Evolutionary conservation across 2,113 vertebrate species (phyloP), one percentile per base, ranked within the genome.

Genomic region (Labeo catla): DNA sequence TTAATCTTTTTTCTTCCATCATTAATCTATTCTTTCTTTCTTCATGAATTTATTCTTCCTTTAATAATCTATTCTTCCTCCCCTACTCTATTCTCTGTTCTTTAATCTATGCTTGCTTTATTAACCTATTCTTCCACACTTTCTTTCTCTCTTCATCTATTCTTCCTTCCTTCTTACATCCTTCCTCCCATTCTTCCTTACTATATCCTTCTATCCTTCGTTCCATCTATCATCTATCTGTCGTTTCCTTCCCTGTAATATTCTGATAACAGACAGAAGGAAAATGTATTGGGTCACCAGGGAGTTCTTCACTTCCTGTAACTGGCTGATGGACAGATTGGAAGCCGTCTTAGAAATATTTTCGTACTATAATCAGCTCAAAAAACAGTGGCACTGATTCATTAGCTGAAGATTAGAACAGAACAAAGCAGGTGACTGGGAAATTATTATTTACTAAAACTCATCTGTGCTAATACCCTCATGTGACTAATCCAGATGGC

Each of bases 391-490:
- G 23, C n/a, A 50, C 82, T 59, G 52, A 10, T 73, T 84, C 50
- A 84, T 59, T 59, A 84, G 50, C 34, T 43, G 21, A 8, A 57
- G 21, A 57, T 74, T 84, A 84, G 12, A 57, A 83, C 21, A 16
- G 21, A 57, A 83, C 34, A 73, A 73, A 73, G 21, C 50, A 84
- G 68, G 36, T 45, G 68, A 74, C 68, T 73, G n/a, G 50, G 12
- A 84, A 73, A 45, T 39, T 73, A 15, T 66, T 81, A 43, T 83
- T 83, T 73, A 83, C 66, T 52, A 23, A 84, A 84, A 39, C 49
- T 73, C 50, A 59, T 45, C 21, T 74, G 19, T 45, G 50, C 36
- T 74, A 57, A 74, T 57, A 84, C 28, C 21, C 1, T 57, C 65
- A 54, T 13, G 80, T 52, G 80, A 82, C 63, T 82, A 82, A 82